Evolutionary conservation across 64 coral and sea anemone genomes (phyloP).

Genomic region (Stichodactyla helianthus): DNA sequence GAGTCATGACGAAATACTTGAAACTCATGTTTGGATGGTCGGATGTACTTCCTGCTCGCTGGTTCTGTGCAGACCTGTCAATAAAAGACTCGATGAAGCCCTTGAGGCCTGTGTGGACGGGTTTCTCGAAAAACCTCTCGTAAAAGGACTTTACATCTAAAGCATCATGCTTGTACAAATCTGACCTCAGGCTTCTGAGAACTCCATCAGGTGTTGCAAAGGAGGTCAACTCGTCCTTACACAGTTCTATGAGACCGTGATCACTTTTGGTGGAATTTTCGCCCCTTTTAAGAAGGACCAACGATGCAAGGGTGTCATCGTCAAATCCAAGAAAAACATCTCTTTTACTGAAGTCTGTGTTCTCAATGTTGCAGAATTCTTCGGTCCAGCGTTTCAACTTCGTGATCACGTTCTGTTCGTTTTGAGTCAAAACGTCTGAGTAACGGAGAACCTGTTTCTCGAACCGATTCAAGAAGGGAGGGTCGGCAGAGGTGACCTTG

Average conservation of each 20-base stretch:
- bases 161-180: conserved; percentile 12
- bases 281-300: conserved; percentile 52
- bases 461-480: conserved; percentile 96
- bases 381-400: conserved; percentile 46
- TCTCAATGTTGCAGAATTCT: conserved; percentile 42
- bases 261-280: neutral
- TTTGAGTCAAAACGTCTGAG: conserved; percentile 66
- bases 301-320: conserved; percentile 72
- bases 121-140: conserved; percentile 55
- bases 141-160: conserved; percentile 44
- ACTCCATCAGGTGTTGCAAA: conserved; percentile 89
- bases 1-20: conserved; percentile 74
- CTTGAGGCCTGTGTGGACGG: conserved; percentile 60
- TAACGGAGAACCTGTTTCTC: conserved; percentile 91
- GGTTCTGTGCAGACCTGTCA: neutral
- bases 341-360: conserved; percentile 46
- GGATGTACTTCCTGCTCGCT: neutral
- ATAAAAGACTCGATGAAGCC: conserved; percentile 32
- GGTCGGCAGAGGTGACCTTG: conserved; percentile 83
- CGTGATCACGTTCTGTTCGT: conserved; percentile 38
- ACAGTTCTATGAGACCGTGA: conserved; percentile 41
- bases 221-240: conserved; percentile 70
- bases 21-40: neutral
- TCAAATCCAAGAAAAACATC: conserved; percentile 85
- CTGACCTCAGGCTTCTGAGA: conserved; percentile 54